Conservation (phyloP, 2,888 invertebrate species). For the Germaria angustata region DNA sequence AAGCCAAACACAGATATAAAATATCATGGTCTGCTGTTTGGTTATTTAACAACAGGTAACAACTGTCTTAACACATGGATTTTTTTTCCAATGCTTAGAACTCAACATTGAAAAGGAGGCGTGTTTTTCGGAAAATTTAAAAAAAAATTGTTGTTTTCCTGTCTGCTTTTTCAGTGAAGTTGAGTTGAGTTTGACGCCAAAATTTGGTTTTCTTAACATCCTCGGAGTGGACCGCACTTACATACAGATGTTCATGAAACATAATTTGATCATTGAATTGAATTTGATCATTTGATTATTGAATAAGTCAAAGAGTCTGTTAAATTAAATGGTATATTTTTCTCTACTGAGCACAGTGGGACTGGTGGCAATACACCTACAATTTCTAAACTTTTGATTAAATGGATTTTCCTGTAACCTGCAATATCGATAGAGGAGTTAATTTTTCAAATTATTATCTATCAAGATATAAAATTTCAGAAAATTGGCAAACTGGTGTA, state of each 20-base stretch:
- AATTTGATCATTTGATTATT: too few species aligned
- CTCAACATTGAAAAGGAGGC: conserved; percentile 7
- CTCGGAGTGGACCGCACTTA: background rate
- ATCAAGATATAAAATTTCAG: too few species aligned
- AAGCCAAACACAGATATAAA: background rate
- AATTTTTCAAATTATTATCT: too few species aligned
- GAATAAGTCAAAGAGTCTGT: too few species aligned
- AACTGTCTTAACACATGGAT: conserved; percentile 17
- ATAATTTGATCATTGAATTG: background rate
- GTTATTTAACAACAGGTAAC: conserved; percentile 32
- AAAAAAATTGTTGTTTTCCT: background rate
- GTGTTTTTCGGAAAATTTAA: conserved; percentile 18
- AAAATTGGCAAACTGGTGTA: too few species aligned
- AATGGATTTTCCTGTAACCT: too few species aligned
- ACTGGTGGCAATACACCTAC: too few species aligned
- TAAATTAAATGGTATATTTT: too few species aligned
- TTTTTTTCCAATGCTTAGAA: background rate
- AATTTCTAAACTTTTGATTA: too few species aligned
- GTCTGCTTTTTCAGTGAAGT: conserved; percentile 3
- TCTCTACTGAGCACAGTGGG: too few species aligned
- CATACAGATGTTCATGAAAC: background rate
- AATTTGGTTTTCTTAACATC: background rate
- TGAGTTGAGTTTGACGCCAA: background rate
- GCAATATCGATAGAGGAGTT: too few species aligned
- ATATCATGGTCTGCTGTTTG: conserved; percentile 3